Percentiles rank a stretch among this genome's conserved stretches.
Evolutionary conservation across 64 coral and sea anemone species (phyloP).

Genomic region (Stylophora pistillata): DNA sequence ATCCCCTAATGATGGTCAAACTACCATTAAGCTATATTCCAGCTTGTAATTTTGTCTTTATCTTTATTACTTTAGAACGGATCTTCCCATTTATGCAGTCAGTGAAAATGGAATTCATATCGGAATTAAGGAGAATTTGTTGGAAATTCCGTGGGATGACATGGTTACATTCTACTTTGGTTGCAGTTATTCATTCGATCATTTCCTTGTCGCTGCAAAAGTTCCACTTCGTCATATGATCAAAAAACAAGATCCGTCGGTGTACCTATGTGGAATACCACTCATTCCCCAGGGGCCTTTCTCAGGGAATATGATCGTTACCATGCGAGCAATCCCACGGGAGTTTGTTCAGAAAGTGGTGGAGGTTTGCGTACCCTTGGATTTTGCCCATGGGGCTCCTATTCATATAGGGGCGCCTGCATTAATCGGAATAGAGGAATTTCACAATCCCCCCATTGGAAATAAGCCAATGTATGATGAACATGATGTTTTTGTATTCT

Average conservation of each 20-base stretch:
- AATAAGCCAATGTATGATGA: neutral
- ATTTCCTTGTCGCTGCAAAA: neutral
- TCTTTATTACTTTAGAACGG: neutral
- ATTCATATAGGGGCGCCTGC: conserved; percentile 21
- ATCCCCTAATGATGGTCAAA: no score
- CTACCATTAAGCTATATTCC: neutral
- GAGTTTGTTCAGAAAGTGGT: conserved; percentile 15
- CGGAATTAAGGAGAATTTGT: neutral
- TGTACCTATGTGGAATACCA: neutral
- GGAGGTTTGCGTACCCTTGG: neutral
- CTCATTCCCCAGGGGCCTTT: conserved; percentile 10
- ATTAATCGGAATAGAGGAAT: conserved; percentile 20
- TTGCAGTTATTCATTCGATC: conserved; percentile 41
- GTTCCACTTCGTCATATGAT: conserved; percentile 26
- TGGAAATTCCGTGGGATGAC: conserved; percentile 42
- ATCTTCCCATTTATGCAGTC: conserved; percentile 17
- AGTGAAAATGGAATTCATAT: conserved; percentile 2
- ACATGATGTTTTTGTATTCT: conserved; percentile 1
- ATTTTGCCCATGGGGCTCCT: conserved; percentile 12
- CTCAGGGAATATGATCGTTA: conserved; percentile 16
- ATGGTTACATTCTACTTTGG: conserved; percentile 49
- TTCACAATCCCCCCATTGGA: neutral
- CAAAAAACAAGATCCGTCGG: neutral
- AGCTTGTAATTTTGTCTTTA: neutral
- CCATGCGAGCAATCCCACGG: conserved; percentile 29